Conservation (phyloP, 2,113 vertebrate genomes). For the Aphelocoma coerulescens region DNA sequence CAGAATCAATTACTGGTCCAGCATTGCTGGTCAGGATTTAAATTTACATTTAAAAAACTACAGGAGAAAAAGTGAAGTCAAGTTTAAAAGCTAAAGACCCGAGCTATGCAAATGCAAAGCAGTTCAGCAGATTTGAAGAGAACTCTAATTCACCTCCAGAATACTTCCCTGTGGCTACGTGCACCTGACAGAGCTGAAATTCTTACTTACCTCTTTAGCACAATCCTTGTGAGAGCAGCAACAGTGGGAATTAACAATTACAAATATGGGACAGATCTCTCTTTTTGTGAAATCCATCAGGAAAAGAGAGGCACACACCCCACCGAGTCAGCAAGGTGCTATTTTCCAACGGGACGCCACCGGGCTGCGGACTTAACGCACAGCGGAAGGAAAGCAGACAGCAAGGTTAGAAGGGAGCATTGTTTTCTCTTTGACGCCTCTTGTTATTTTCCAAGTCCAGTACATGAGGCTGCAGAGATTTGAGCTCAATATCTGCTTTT, state of each 20-base stretch:
- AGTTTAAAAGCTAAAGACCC: neutral
- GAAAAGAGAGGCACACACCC: neutral
- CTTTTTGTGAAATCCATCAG: conserved; percentile 79
- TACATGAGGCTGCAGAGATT: conserved; percentile 16
- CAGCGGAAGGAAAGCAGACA: conserved; percentile 68
- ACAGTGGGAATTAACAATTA: conserved; percentile 79
- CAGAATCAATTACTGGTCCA: neutral
- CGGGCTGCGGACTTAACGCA: conserved; percentile 57
- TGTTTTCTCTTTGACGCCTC: conserved; percentile 3
- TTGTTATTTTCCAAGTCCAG: conserved; percentile 42
- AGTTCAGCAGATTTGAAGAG: neutral
- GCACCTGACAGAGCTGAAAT: neutral
- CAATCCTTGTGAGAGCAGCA: conserved; percentile 75
- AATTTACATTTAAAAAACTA: neutral
- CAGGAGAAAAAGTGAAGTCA: neutral
- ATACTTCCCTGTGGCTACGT: neutral
- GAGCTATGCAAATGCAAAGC: neutral
- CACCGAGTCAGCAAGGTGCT: neutral
- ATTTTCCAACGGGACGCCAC: neutral
- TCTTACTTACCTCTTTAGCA: conserved; percentile 73
- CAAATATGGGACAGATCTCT: conserved; percentile 77
- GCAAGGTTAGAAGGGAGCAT: conserved; percentile 47
- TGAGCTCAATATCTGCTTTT: neutral
- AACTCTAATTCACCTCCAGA: neutral
- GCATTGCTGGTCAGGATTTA: neutral